A percentile compares a stretch with the other conserved stretches of the same genome.
Conservation (phyloP, 2,888 invertebrate species). For the Tillus elongatus region DNA sequence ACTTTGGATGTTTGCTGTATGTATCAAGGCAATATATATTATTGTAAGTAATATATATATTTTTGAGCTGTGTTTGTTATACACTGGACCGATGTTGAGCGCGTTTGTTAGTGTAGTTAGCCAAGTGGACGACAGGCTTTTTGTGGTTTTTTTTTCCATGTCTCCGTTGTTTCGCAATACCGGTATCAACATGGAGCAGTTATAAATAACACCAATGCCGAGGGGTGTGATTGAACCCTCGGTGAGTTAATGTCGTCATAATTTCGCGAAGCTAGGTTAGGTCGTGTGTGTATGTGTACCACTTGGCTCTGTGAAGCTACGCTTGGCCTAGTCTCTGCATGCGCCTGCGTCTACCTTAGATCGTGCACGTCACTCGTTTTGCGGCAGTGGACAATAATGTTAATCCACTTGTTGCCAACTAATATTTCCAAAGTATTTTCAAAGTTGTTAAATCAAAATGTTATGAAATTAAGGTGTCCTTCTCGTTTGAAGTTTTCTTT, state of each 20-base stretch:
- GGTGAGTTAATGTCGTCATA: no score
- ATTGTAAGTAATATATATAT: slow-evolving; percentile 33
- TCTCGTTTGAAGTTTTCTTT: slow-evolving; percentile 35
- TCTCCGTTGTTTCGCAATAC: no score
- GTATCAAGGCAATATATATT: slow-evolving; percentile 38
- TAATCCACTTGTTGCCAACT: slow-evolving; percentile 41
- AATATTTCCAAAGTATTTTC: slow-evolving; percentile 37
- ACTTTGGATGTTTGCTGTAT: slow-evolving; percentile 8
- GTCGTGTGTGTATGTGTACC: slow-evolving; percentile 17
- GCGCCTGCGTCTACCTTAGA: no score
- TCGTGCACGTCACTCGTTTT: slow-evolving; percentile 35
- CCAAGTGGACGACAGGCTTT: slow-evolving; percentile 11
- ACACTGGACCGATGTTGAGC: slow-evolving; percentile 10
- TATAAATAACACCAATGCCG: no score
- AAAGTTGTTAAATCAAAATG: slow-evolving; percentile 43
- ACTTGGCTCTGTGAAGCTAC: slow-evolving; percentile 22
- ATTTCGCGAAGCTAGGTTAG: no score
- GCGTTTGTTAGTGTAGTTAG: slow-evolving; percentile 17
- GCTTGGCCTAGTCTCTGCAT: slow-evolving; percentile 29
- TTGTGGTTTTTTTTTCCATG: no score
- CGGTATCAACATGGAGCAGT: no score
- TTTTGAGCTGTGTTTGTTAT: slow-evolving; percentile 41
- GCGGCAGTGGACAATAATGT: slow-evolving; percentile 41
- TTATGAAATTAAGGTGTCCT: slow-evolving; percentile 33
- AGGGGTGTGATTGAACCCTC: no score